Evolutionary conservation across 1,140 invertebrate species (phyloP).

Genomic region (Tetragonula clypearis): DNA sequence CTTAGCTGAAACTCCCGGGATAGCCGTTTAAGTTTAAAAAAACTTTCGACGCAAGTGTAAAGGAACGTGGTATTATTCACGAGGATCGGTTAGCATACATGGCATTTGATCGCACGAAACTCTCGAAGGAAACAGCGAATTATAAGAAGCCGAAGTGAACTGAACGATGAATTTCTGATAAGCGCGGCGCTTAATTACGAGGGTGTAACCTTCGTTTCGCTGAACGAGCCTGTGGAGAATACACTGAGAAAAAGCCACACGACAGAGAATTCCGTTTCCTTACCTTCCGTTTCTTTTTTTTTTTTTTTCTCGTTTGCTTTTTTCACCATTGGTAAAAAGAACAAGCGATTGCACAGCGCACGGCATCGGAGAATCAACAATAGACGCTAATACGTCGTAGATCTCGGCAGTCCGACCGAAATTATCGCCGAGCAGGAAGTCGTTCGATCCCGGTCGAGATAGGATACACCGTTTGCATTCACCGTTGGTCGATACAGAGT

Average conservation of each 20-base stretch:
- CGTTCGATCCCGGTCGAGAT: slow-evolving; percentile 38
- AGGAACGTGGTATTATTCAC: background rate
- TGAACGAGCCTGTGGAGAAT: background rate
- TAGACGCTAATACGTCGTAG: slow-evolving; percentile 11
- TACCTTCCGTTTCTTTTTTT: background rate
- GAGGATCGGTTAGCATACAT: background rate
- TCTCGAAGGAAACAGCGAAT: background rate
- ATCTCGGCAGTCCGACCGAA: slow-evolving; percentile 10
- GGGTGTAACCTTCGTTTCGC: background rate
- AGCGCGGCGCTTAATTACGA: background rate
- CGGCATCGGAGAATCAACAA: slow-evolving; percentile 10
- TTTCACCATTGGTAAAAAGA: background rate
- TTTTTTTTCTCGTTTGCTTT: no score
- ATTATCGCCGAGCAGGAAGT: slow-evolving; percentile 42
- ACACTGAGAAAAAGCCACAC: background rate
- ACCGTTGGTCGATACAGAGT: background rate
- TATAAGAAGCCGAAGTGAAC: background rate
- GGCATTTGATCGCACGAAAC: background rate
- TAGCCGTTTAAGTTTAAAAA: background rate
- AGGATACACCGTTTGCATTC: slow-evolving; percentile 31
- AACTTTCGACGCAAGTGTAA: background rate
- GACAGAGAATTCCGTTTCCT: background rate
- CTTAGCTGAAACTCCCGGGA: no score
- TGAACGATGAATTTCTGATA: background rate
- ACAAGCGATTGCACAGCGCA: background rate